Base-by-base conservation (phyloP, 37 sponge, comb jelly and placozoan species). In the Haliclona indistincta region DNA sequence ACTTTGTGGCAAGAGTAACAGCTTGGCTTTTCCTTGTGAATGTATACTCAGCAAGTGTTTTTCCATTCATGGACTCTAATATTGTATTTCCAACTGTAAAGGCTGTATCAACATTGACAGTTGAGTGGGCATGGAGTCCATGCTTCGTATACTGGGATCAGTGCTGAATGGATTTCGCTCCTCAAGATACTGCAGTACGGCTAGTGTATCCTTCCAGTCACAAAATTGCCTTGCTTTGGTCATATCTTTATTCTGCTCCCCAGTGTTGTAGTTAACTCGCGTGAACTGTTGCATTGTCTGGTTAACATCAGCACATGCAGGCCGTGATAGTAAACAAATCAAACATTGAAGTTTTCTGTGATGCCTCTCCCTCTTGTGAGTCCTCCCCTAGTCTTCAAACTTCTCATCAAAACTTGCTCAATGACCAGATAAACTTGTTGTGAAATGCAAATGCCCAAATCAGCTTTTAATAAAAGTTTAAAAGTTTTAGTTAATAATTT, bases 191-290 rank as follows among this genome's bases (percentile, higher is more conserved):
- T 71, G 67, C 41, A 77, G 79, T 36, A 77, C 56, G 47, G 79
- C 60, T n/a, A 64, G 37, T 72, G 82, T 81, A 42, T 82, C 83
- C 54, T 74, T 82, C 67, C 65, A 74, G 75, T 82, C 60, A 73
- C 61, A 58, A 23, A 75, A 58, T 65, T 82, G 68, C 66, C 75
- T 74, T 38, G 83, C 70, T 63, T 6, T 41, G 42, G 74, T 58
- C 53, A 81, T 82, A 47, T 82, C 83, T 56, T 74, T 64, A 54
- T 82, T 73, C 58, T 82, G 68, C 68, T 82, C 83, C 32, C 76
- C 67, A 52, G 68, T 72, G 54, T 72, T 81, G 75, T 64, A 73
- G 47, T 70, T 70, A 33, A 73, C 58, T 32, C 58, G 65, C 28
- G 82, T 81, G 47, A 81, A 40, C 66, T 73, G 74, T 54, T 73